phyloP scores from a whole-genome alignment of 1,140 invertebrate species.

The Trachymyrmex cornetzi region DNA sequence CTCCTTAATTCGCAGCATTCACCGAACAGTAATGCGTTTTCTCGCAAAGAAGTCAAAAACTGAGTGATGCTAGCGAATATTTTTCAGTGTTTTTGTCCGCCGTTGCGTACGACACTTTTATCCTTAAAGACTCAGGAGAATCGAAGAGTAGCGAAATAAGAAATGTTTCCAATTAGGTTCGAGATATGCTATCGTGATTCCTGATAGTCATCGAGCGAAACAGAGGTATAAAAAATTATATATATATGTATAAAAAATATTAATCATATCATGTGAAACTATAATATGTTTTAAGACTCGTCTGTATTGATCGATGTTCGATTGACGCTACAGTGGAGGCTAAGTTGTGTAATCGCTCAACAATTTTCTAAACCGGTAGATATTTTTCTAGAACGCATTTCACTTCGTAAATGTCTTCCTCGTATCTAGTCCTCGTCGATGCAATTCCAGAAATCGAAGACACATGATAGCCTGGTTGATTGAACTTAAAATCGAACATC shows the following conservation, averaged over 20 bases:
- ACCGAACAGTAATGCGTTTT: neutral
- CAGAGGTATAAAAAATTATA: neutral
- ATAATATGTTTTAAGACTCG: neutral
- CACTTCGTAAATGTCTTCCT: constrained; percentile 64
- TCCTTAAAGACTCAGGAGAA: constrained; percentile 36
- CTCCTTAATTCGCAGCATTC: constrained; percentile 4
- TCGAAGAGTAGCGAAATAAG: constrained; percentile 4
- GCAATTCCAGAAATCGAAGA: constrained; percentile 44
- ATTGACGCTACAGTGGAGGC: neutral
- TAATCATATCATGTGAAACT: neutral
- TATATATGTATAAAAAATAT: neutral
- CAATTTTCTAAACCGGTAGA: constrained; percentile 22
- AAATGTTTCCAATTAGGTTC: neutral
- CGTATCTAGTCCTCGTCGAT: constrained; percentile 58
- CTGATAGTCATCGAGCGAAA: neutral
- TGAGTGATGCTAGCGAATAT: constrained; percentile 9
- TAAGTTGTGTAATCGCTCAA: constrained; percentile 22
- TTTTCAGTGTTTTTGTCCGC: constrained; percentile 16
- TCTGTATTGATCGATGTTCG: constrained; percentile 10
- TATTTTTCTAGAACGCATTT: constrained; percentile 34
- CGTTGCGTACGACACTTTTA: neutral
- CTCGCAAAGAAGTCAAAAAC: neutral
- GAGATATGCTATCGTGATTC: neutral
- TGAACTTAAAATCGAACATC: constrained; percentile 43
- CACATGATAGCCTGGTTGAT: neutral